These are phyloP conservation scores for Solenodon paradoxus DNA, from an alignment of 2,113 vertebrate species.

Conservation along the genomic window DNA sequence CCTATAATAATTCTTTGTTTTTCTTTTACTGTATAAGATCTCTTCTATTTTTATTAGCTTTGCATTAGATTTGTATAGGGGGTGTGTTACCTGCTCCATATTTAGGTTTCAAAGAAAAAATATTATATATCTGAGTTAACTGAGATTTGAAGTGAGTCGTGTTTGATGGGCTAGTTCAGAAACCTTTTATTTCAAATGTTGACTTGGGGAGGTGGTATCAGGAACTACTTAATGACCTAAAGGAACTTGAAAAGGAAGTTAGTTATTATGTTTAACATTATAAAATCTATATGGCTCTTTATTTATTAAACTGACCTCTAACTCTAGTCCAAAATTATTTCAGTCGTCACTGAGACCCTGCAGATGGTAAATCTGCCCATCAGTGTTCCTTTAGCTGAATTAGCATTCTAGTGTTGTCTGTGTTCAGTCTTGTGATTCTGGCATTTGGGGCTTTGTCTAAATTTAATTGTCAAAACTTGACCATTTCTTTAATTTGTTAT, in stretches of 20 bases:
- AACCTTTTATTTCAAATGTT: conserved; percentile 40
- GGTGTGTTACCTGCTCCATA: background rate
- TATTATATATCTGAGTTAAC: background rate
- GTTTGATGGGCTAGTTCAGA: conserved; percentile 32
- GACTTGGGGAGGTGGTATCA: background rate
- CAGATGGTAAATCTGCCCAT: conserved; percentile 26
- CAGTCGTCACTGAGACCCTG: background rate
- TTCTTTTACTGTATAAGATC: background rate
- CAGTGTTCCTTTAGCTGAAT: background rate
- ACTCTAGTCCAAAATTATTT: conserved; percentile 41
- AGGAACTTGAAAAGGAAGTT: conserved; percentile 32
- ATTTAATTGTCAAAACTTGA: conserved; percentile 66
- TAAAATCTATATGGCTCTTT: conserved; percentile 31
- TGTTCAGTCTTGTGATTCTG: conserved; percentile 46
- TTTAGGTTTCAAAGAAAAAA: background rate
- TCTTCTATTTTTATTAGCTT: background rate
- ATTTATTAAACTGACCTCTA: conserved; percentile 60
- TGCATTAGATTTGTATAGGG: background rate
- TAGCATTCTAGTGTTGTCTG: background rate
- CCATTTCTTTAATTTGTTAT: conserved; percentile 63
- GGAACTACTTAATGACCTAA: conserved; percentile 21
- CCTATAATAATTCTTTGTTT: background rate
- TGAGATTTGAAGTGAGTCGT: conserved; percentile 57
- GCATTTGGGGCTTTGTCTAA: conserved; percentile 15
- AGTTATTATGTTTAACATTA: conserved; percentile 57